Evolutionary conservation across 2,797 vertebrate genomes (phyloP).

Genomic region (Anabas testudineus): DNA sequence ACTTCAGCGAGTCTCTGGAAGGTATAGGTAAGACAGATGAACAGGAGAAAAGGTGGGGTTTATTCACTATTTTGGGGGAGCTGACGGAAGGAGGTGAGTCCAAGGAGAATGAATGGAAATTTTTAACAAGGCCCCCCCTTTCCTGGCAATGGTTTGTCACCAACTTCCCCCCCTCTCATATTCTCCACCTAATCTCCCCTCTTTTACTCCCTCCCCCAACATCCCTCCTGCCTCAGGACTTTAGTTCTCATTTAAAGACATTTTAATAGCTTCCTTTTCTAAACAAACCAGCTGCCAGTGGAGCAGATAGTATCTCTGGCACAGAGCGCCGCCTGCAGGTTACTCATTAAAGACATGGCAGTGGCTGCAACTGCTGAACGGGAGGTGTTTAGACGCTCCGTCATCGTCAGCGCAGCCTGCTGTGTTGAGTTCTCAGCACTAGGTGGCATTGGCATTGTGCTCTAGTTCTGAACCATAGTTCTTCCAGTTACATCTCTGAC

Average conservation of each 20-base stretch:
- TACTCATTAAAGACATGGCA: constrained; percentile 17
- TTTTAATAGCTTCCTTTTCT: constrained; percentile 86
- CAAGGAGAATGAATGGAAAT: constrained; percentile 49
- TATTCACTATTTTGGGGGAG: constrained; percentile 2
- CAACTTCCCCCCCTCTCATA: constrained; percentile 41
- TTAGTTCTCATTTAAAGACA: constrained; percentile 77
- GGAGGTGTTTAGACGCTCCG: constrained; percentile 16
- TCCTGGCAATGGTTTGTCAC: constrained; percentile 48
- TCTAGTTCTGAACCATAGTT: constrained; percentile 29
- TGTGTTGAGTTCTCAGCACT: constrained; percentile 69
- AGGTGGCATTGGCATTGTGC: constrained; percentile 77
- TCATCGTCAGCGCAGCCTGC: constrained; percentile 36
- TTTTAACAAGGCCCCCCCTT: constrained; percentile 59
- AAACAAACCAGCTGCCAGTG: constrained; percentile 75
- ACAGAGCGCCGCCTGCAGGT: constrained; percentile 76
- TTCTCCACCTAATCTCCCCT: constrained; percentile 51
- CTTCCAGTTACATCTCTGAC: constrained; percentile 38
- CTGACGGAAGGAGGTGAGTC: constrained; percentile 19
- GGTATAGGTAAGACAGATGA: background rate
- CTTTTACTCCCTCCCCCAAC: constrained; percentile 55
- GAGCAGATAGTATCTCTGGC: constrained; percentile 62
- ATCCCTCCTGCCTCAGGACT: constrained; percentile 67
- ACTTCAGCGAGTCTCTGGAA: background rate
- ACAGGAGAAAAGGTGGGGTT: constrained; percentile 1
- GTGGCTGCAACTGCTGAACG: background rate